Evolutionary conservation across 1,140 invertebrate genomes (phyloP).

Genomic region (Dreissena rostriformis): DNA sequence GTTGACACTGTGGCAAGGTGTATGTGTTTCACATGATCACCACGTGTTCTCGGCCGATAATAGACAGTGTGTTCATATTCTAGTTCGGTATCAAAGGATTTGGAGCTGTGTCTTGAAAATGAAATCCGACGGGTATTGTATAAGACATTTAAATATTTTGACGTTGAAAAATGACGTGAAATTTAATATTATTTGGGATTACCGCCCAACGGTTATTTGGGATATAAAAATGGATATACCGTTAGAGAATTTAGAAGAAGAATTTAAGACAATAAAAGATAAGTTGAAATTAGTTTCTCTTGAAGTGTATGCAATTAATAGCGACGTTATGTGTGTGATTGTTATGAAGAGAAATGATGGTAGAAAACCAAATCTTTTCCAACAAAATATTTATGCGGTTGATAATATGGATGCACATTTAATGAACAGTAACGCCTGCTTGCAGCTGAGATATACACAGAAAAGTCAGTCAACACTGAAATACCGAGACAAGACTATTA

Average conservation of each 20-base stretch:
- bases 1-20: slow-evolving; percentile 41
- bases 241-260: background rate
- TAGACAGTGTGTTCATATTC: too few relatives aligned
- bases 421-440: background rate
- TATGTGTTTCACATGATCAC: too few relatives aligned
- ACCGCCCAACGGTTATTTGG: background rate
- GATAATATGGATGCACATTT: slow-evolving; percentile 5
- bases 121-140: slow-evolving; percentile 32
- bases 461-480: slow-evolving; percentile 4
- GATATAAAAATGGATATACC: slow-evolving; percentile 22
- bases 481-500: background rate
- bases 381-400: slow-evolving; percentile 39
- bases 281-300: slow-evolving; percentile 1
- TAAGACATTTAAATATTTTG: slow-evolving; percentile 39
- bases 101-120: slow-evolving; percentile 27
- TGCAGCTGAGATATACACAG: background rate
- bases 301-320: background rate
- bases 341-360: background rate
- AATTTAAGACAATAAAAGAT: slow-evolving; percentile 4
- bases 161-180: background rate
- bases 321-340: slow-evolving; percentile 31
- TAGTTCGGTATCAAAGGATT: too few relatives aligned
- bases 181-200: slow-evolving; percentile 58
- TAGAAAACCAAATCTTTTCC: too few relatives aligned
- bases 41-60: too few relatives aligned